phyloP scores from a whole-genome alignment of 2,888 invertebrate genomes.

The Tortrix viridana region DNA sequence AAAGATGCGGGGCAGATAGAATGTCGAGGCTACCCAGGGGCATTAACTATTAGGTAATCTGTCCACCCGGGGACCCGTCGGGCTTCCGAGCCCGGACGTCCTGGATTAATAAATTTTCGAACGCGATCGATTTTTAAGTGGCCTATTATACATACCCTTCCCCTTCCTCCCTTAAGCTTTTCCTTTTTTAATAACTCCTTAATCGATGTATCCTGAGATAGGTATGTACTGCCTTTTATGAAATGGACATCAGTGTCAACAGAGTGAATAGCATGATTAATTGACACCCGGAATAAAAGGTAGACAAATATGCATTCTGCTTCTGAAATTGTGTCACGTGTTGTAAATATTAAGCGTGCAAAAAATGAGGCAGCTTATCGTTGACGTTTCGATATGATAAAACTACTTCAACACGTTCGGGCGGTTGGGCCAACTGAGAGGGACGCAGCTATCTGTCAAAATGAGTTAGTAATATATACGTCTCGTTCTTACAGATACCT shows the following conservation, averaged over 20 bases:
- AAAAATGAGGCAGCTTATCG: neutral
- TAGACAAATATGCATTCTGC: constrained; percentile 10
- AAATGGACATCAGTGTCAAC: too few relatives aligned
- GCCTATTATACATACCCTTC: constrained; percentile 14
- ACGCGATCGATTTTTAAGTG: constrained; percentile 33
- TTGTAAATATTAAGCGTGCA: constrained; percentile 8
- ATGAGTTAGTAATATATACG: too few relatives aligned
- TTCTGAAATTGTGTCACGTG: constrained; percentile 27
- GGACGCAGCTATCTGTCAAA: too few relatives aligned
- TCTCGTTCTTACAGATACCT: too few relatives aligned
- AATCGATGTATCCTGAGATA: neutral
- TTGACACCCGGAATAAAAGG: constrained; percentile 8
- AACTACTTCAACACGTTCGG: too few relatives aligned
- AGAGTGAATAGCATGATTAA: neutral
- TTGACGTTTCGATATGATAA: constrained; percentile 1
- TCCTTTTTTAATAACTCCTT: neutral
- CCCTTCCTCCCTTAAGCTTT: neutral
- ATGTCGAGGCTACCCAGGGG: neutral
- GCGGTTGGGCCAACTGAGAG: too few relatives aligned
- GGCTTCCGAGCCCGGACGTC: constrained; percentile 10
- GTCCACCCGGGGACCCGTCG: constrained; percentile 10
- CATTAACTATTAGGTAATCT: constrained; percentile 32
- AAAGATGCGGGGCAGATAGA: too few relatives aligned
- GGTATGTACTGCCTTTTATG: too few relatives aligned
- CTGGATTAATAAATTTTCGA: constrained; percentile 13